These are phyloP conservation scores for Lagothrix lagotricha DNA, from an alignment of 2,797 vertebrate genomes.

Conservation along the genomic window DNA sequence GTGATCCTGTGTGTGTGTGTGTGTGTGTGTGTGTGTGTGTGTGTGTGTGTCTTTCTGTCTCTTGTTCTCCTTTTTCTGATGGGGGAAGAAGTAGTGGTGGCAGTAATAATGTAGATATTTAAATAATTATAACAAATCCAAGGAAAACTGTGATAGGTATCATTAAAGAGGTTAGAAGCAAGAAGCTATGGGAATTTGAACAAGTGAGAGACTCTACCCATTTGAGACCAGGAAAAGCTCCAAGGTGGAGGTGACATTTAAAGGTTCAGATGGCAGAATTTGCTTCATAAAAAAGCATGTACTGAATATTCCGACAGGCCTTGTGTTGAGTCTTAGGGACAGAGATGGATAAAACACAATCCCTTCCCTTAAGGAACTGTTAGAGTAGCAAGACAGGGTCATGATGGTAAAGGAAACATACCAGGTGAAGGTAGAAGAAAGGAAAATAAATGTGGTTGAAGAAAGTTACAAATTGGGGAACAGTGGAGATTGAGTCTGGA, in stretches of 20 bases:
- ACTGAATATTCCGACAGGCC: background rate
- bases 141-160: constrained; percentile 2
- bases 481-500: background rate
- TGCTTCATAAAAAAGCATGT: background rate
- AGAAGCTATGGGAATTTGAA: constrained; percentile 28
- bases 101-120: constrained; percentile 18
- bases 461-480: constrained; percentile 12
- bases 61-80: background rate
- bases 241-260: background rate
- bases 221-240: background rate
- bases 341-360: background rate
- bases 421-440: background rate
- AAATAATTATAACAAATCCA: constrained; percentile 44
- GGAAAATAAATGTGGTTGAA: background rate
- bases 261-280: constrained; percentile 24
- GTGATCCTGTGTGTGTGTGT: constrained; percentile 22
- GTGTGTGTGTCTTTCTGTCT: background rate
- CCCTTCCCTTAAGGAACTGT: background rate
- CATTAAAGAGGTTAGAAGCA: background rate
- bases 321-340: background rate
- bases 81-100: background rate
- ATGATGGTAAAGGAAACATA: background rate
- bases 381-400: background rate
- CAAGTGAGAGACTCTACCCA: background rate
- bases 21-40: background rate